phyloP scores from a whole-genome alignment of 2,797 vertebrate species.

The Morus bassanus region DNA sequence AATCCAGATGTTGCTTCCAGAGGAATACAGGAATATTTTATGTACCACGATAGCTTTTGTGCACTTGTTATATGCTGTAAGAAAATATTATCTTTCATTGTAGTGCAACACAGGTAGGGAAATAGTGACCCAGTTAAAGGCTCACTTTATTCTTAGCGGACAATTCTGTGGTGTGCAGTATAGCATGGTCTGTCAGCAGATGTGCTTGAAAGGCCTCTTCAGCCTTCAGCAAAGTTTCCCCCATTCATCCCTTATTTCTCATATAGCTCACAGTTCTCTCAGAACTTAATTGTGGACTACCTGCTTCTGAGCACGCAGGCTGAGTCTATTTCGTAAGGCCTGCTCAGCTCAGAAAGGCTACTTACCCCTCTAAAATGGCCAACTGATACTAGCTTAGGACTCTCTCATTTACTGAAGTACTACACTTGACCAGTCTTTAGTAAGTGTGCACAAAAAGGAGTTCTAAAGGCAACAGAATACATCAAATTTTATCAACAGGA shows the following conservation, averaged over 20 bases:
- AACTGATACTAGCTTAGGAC: not conserved
- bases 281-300: not conserved
- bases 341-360: not conserved
- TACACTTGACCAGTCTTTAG: not conserved
- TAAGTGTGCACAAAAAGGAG: not conserved
- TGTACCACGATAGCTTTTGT: not conserved
- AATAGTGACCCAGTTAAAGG: not conserved
- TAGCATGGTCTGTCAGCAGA: not conserved
- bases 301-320: not conserved
- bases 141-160: not conserved
- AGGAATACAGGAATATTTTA: not conserved
- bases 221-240: not conserved
- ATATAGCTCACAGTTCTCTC: not conserved
- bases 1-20: not conserved
- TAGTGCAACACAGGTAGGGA: not conserved
- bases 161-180: rapidly evolving
- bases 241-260: not conserved
- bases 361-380: not conserved
- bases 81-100: not conserved
- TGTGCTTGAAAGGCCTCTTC: not conserved
- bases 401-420: not conserved
- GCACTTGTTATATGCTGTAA: rapidly evolving
- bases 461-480: not conserved
- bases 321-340: not conserved
- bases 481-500: not conserved